These are phyloP conservation scores for Heliconius eleuchia DNA, from an alignment of 1,140 invertebrate genomes.

Conservation along the genomic window DNA sequence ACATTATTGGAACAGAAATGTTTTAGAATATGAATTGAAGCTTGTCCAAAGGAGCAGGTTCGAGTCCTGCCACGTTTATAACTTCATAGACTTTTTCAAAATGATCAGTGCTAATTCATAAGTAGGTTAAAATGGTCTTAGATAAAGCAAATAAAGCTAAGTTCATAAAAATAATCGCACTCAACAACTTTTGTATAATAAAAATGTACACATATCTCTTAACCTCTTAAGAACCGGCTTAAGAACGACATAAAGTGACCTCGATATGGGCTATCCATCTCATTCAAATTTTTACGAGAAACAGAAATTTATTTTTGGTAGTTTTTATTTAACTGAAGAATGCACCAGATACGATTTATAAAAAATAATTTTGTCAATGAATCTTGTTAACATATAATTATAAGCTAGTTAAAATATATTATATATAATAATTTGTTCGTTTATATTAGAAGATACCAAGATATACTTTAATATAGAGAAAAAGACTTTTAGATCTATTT, in stretches of 20 bases:
- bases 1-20: too few relatives aligned
- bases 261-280: constrained; percentile 6
- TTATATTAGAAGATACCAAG: too few relatives aligned
- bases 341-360: not conserved
- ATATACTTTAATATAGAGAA: too few relatives aligned
- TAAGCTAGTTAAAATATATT: too few relatives aligned
- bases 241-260: constrained; percentile 8
- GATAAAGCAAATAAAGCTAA: not conserved
- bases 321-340: not conserved
- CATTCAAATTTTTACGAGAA: constrained; percentile 3
- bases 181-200: constrained; percentile 5
- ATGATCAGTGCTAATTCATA: too few relatives aligned
- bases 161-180: not conserved
- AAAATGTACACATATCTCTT: constrained; percentile 12
- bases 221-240: constrained; percentile 13
- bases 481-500: too few relatives aligned
- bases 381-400: not conserved
- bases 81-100: too few relatives aligned
- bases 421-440: too few relatives aligned
- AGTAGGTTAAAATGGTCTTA: not conserved
- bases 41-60: too few relatives aligned
- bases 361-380: not conserved
- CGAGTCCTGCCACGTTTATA: too few relatives aligned
- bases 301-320: not conserved
- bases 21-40: too few relatives aligned